Evolutionary conservation across 2,888 invertebrate species (phyloP).

Genomic region (Lysandra coridon): DNA sequence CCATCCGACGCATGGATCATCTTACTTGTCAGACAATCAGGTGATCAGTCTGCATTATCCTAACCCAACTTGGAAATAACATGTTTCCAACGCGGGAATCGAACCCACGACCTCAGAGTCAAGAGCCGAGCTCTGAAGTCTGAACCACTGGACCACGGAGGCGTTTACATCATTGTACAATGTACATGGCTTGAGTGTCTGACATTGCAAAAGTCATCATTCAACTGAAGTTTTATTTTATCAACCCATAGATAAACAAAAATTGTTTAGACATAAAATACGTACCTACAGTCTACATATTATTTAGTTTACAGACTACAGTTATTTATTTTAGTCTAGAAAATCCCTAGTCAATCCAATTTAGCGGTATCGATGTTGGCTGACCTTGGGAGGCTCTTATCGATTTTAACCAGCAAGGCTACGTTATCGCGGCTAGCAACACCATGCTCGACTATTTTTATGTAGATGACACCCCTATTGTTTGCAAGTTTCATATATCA

Average conservation of each 20-base stretch:
- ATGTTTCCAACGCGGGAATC: too few relatives aligned
- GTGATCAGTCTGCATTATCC: too few relatives aligned
- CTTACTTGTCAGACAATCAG: too few relatives aligned
- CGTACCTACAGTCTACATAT: background rate
- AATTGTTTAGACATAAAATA: background rate
- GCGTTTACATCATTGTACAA: too few relatives aligned
- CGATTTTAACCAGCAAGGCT: constrained; percentile 23
- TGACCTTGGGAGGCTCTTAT: constrained; percentile 19
- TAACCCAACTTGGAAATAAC: too few relatives aligned
- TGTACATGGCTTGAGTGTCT: too few relatives aligned
- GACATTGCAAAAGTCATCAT: too few relatives aligned
- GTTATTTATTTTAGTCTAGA: background rate
- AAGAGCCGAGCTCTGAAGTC: too few relatives aligned
- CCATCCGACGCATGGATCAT: too few relatives aligned
- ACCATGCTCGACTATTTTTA: constrained; percentile 4
- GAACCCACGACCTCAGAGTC: too few relatives aligned
- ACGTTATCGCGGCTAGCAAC: constrained; percentile 19
- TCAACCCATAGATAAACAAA: background rate
- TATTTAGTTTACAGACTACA: background rate
- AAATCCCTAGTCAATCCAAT: constrained; percentile 1
- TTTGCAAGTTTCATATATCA: background rate
- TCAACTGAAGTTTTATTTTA: too few relatives aligned
- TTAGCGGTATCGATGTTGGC: constrained; percentile 15
- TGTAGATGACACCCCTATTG: background rate
- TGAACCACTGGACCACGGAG: too few relatives aligned